These are phyloP conservation scores for Pristionchus entomophagus DNA, from an alignment of 2,888 invertebrate species.

Conservation along the genomic window DNA sequence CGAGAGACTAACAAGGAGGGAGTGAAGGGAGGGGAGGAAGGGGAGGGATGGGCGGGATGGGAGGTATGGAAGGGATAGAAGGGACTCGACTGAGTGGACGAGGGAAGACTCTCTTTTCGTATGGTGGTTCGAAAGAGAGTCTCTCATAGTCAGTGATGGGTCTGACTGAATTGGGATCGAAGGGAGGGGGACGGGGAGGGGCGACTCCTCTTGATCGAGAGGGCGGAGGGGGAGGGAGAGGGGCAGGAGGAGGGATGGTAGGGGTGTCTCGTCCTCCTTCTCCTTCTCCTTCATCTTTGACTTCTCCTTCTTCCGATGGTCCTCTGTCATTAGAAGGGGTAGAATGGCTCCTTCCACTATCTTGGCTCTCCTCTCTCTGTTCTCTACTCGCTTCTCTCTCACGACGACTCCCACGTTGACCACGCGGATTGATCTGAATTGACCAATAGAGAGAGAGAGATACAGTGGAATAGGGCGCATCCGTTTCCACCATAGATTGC, in stretches of 20 bases:
- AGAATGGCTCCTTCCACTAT: neutral
- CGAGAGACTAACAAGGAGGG: no score
- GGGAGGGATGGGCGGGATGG: neutral
- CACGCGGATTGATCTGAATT: constrained; percentile 2
- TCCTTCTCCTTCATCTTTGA: neutral
- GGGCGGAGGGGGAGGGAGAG: neutral
- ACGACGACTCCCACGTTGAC: neutral
- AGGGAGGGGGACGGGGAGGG: neutral
- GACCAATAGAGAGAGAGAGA: no score
- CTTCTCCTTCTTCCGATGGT: neutral
- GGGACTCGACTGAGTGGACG: no score
- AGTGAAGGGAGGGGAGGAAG: neutral
- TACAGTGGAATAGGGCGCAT: no score
- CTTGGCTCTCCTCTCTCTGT: neutral
- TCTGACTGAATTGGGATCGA: neutral
- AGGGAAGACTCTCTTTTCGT: neutral
- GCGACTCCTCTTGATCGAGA: no score
- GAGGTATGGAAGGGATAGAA: neutral
- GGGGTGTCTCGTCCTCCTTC: neutral
- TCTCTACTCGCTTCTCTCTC: constrained; percentile 1
- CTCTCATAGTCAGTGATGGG: constrained; percentile 5
- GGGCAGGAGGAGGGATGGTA: neutral
- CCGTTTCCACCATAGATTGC: no score
- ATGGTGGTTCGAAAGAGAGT: neutral
- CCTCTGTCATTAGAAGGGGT: neutral